These are phyloP conservation scores for Amazona vittata DNA, from an alignment of 2,113 vertebrate genomes.

Conservation along the genomic window DNA sequence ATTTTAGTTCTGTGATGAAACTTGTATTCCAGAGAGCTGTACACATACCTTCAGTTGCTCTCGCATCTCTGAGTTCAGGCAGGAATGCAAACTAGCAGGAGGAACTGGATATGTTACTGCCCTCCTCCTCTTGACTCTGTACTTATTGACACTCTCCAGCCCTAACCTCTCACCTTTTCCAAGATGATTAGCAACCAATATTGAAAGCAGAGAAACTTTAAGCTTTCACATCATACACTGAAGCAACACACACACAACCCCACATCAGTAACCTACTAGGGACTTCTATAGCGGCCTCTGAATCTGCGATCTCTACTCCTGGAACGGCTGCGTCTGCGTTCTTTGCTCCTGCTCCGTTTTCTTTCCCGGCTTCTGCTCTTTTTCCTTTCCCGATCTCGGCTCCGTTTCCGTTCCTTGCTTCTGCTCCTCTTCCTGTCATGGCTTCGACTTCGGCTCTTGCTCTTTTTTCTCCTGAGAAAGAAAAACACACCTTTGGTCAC, in stretches of 20 bases:
- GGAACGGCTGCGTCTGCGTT: constrained; percentile 87
- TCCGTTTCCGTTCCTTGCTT: constrained; percentile 89
- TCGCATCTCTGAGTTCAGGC: background rate
- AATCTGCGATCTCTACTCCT: constrained; percentile 87
- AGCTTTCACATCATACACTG: background rate
- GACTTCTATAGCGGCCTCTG: constrained; percentile 88
- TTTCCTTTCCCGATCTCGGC: constrained; percentile 85
- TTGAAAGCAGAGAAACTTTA: background rate
- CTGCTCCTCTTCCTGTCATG: constrained; percentile 87
- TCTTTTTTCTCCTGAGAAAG: constrained; percentile 89
- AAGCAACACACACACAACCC: background rate
- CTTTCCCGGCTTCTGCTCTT: constrained; percentile 88
- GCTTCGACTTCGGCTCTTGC: constrained; percentile 90
- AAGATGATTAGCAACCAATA: background rate
- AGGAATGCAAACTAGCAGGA: background rate
- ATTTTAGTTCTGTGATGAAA: background rate
- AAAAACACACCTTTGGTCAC: background rate
- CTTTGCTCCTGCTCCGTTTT: constrained; percentile 88
- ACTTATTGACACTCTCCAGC: background rate
- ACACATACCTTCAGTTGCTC: background rate
- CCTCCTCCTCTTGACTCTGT: background rate
- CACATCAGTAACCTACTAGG: constrained; percentile 83
- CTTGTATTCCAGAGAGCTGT: background rate
- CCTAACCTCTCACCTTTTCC: background rate
- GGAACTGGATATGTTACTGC: rapidly evolving